Base-by-base conservation (phyloP, 1,140 invertebrate genomes). In the Hyphantria cunea region DNA sequence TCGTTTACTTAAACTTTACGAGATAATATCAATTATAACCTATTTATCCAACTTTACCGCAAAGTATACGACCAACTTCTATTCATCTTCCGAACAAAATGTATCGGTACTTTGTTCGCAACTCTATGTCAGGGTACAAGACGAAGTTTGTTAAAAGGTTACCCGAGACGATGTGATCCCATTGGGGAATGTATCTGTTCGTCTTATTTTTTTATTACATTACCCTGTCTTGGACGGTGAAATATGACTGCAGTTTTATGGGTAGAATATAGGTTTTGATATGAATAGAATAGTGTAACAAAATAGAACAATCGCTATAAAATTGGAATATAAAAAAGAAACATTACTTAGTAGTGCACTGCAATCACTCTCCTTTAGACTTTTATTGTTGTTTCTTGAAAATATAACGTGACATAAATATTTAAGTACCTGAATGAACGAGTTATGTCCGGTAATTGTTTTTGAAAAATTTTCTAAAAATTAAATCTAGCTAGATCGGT, bases 51-150 rank as follows among this genome's bases (percentile, higher is more conserved):
- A 25, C 17, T 25, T 25, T 25, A 25, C 17, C 17, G 17, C 17
- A 25, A 25, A 39, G 37, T 39, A 39, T 33, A 48, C 17, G 34
- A n/a, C 0, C 3, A 49, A 58, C 14, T 58, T 58, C 10, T 37
- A 58, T 39, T 39, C 15, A 56, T 56, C 14, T 31, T 8, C 34
- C 11, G 15, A 49, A 63, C 51, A 56, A 68, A 72, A 69, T 69
- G 66, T 72, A 69, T 72, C 67, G 45, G 49, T 76, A 76, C 78
- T 74, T 78, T 74, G 65, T 70, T 72, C 58, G 58, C 54, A 78
- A 76, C 70, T 78, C 58, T 55, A 72, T 72, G 70, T 73, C 72
- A 64, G 61, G 63, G 63, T 71, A 71, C 67, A 67, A 60, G 48
- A 45, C 3, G 56, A 64, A 64, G 45, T 68, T 72, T 55, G 56